phyloP scores from a whole-genome alignment of 2,113 vertebrate species.

The Caloenas nicobarica region DNA sequence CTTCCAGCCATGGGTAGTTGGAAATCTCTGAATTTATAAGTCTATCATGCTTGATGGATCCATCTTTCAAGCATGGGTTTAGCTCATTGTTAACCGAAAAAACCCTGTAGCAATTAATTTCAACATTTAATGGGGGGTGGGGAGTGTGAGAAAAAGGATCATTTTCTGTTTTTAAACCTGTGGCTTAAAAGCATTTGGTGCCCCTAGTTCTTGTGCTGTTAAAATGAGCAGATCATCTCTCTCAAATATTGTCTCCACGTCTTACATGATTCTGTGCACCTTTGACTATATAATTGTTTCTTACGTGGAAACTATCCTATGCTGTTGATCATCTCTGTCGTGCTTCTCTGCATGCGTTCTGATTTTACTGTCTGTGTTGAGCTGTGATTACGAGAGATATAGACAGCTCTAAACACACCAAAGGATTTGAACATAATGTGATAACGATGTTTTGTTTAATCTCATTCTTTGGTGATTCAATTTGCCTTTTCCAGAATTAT shows the following conservation, averaged over 20 bases:
- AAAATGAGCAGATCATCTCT: neutral
- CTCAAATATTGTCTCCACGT: neutral
- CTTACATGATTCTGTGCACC: neutral
- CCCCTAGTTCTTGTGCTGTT: neutral
- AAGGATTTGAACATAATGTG: neutral
- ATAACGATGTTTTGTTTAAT: neutral
- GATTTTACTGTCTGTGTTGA: neutral
- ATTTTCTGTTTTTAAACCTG: neutral
- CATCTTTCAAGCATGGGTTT: neutral
- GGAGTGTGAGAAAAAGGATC: neutral
- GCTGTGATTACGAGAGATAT: neutral
- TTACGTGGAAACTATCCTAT: neutral
- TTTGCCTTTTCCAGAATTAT: neutral
- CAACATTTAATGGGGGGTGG: rapidly evolving
- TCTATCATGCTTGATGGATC: neutral
- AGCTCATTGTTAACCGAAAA: neutral
- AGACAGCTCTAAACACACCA: neutral
- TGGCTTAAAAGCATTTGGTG: neutral
- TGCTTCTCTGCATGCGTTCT: neutral
- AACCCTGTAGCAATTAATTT: neutral
- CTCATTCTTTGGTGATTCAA: neutral
- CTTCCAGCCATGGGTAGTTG: neutral
- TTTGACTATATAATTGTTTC: neutral
- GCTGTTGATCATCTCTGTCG: neutral
- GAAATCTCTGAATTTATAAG: neutral